Conservation (phyloP, 2,797 vertebrate genomes). For the Lycodopsis pacificus region DNA sequence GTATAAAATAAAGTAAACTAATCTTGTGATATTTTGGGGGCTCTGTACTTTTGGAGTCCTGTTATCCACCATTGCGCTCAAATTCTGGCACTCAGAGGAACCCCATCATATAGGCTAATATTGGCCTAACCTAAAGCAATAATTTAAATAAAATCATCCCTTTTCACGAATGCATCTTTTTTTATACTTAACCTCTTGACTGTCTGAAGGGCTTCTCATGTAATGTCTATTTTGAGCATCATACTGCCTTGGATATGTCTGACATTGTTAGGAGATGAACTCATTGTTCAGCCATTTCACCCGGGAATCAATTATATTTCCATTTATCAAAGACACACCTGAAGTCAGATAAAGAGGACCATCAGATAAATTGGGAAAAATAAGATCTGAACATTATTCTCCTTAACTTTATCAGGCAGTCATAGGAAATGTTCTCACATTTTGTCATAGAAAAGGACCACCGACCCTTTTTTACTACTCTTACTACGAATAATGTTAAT, state of each 20-base stretch:
- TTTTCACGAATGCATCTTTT: not conserved
- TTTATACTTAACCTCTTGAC: no score
- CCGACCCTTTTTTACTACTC: not conserved
- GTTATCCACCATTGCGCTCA: not conserved
- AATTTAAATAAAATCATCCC: not conserved
- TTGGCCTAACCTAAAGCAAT: not conserved
- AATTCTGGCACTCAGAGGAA: not conserved
- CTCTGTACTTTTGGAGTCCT: not conserved
- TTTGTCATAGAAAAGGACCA: not conserved
- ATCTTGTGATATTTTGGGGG: not conserved
- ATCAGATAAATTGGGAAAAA: not conserved
- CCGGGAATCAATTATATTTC: not conserved
- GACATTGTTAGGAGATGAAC: not conserved
- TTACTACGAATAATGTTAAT: not conserved
- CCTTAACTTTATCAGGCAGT: not conserved
- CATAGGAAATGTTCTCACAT: not conserved
- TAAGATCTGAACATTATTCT: not conserved
- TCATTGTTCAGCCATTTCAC: not conserved
- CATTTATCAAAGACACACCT: not conserved
- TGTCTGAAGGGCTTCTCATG: no score
- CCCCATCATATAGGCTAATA: not conserved
- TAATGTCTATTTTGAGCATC: no score
- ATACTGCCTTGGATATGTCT: no score
- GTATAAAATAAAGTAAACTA: not conserved
- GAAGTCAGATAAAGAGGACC: not conserved